Base-by-base conservation (phyloP, 37 sponge, comb jelly and placozoan species). In the Aplysina aerophoba region DNA sequence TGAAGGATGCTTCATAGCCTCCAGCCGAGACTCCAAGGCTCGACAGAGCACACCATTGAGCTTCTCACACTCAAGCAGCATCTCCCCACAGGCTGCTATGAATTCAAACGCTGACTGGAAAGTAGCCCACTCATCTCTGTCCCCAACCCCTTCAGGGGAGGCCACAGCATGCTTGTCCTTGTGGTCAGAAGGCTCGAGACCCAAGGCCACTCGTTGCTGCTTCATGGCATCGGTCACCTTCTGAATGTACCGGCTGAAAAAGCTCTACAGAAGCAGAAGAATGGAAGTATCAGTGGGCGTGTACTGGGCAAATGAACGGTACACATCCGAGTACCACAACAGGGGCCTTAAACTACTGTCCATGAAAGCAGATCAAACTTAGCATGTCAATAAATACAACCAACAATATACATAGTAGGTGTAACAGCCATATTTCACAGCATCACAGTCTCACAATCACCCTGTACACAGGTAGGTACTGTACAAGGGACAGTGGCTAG, bases 81-180 rank as follows among this genome's bases (percentile, higher is more conserved):
- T 72, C 22, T 93, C 93, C 20, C 92, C 96, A 86, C 96, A 95
- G 36, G 81, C 61, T 39, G 87, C 83, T 14, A 95, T 90, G 61
- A 95, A 84, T 12, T 73, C 38, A 55, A 95, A 93, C 15, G 91
- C 94, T 63, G 64, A 80, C 73, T 93, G 94, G 16, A 92, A 79
- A 21, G 79, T 19, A 13, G 69, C 65, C 96, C 96, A 95, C 34
- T 93, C 94, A 11, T 95, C 96, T 36, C 77, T 63, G 28, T 25
- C n/a, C 34, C 54, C 80, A 28, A 65, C 71, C 15, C 58, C 19
- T 30, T 34, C 58, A 39, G 44, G 50, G 60, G 22, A 44, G 38
- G 25, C 64, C 55, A 40, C 63, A 59, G 31, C 41, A 54, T 8
- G 15, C 54, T 35, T 41, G 22, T 27, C 59, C 21, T 24, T 19